phyloP scores from a whole-genome alignment of 2,797 vertebrate genomes.

The Atherinosoma microstoma region DNA sequence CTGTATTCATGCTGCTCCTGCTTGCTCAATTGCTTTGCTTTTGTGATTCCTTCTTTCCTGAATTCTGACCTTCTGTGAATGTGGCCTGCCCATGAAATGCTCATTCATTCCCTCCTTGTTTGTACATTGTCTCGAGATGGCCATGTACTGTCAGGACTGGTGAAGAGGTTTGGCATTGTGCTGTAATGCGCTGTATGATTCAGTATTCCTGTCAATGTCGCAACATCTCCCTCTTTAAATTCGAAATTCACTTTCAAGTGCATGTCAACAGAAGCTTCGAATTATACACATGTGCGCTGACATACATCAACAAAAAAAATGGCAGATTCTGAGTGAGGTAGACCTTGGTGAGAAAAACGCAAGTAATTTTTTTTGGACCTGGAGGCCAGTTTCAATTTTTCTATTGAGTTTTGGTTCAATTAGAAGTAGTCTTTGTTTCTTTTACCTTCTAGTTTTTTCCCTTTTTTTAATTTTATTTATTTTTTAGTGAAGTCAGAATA shows the following conservation, averaged over 20 bases:
- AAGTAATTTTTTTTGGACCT: conserved; percentile 42
- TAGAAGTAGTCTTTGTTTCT: conserved; percentile 51
- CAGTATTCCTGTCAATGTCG: conserved; percentile 77
- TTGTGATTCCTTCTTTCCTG: conserved; percentile 60
- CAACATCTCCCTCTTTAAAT: conserved; percentile 74
- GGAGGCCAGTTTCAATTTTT: conserved; percentile 58
- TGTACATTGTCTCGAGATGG: conserved; percentile 74
- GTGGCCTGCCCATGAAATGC: conserved; percentile 73
- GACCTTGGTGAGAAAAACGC: conserved; percentile 74
- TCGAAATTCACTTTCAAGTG: conserved; percentile 73
- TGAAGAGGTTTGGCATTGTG: conserved; percentile 82
- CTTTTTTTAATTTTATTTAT: neutral
- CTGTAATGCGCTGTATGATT: conserved; percentile 77
- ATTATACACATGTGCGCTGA: conserved; percentile 44
- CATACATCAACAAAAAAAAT: conserved; percentile 39
- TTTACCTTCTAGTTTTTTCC: neutral
- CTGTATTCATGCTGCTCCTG: conserved; percentile 56
- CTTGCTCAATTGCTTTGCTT: conserved; percentile 69
- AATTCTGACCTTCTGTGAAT: conserved; percentile 81
- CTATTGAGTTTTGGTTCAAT: conserved; percentile 43
- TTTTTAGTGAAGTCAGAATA: conserved; percentile 55
- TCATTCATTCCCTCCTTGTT: conserved; percentile 68
- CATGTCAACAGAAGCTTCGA: conserved; percentile 69
- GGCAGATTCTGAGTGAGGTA: conserved; percentile 50
- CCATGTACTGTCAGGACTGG: conserved; percentile 75